Evolutionary conservation across 2,113 vertebrate genomes (phyloP), one percentile per base, ranked within the genome.

Genomic region (Puma concolor): DNA sequence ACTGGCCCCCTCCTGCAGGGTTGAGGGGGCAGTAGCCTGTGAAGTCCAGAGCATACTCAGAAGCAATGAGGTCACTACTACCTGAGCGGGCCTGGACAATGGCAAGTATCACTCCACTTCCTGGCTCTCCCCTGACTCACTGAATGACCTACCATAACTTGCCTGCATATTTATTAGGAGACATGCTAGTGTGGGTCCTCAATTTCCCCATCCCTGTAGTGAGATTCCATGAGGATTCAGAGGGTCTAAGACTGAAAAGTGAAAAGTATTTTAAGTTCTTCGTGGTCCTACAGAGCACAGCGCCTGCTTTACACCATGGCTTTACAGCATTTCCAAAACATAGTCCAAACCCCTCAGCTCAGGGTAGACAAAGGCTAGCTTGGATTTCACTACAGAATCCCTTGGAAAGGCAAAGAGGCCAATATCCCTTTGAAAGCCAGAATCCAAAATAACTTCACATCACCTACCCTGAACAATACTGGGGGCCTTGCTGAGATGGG

Each of bases 401-500:
- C 69, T 93, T 63, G 4, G 14, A 91, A 97, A 95, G 81, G 36
- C 27, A 80, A 96, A 92, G 41, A 7, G 44, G 44, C 41, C 63
- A 95, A 88, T 7, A 36, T 50, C 64, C 63, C 36, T 90, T 71
- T 66, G 44, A 96, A 97, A 92, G 64, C 25, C 23, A 69, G 33
- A 96, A 85, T 91, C 21, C 67, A 91, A 97, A 95, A 85, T 92
- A 96, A 86, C 10, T 82, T 93, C 57, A 76, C 1, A 19, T 71
- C 86, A 83, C 27, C 50, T 44, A 82, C 52, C 48, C 79, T 84
- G 31, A 88, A 92, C 12, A 93, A 72, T 63, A 63, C 12, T 33
- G 7, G n/a, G 84, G 93, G 86, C 15, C 69, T 79, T 84, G 27
- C n/a, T 50, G 74, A 90, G 23, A 77, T 38, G 41, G 89, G 64